These are phyloP conservation scores for Apolygus lucorum DNA, from an alignment of 1,140 invertebrate species.

Conservation along the genomic window DNA sequence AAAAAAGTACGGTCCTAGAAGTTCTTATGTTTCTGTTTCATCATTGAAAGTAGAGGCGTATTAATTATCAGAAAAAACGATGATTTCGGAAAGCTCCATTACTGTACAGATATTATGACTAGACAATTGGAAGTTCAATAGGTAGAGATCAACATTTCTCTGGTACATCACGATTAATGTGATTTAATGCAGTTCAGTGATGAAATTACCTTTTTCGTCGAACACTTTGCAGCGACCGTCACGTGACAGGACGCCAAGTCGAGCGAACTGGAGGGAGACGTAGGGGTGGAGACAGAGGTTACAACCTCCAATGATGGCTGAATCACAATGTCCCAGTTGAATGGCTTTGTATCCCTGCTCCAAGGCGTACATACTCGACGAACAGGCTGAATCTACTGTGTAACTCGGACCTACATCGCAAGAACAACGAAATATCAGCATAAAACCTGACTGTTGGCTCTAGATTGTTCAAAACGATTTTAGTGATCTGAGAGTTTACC, in stretches of 20 bases:
- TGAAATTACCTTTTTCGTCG: constrained; percentile 55
- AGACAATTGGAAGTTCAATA: no score
- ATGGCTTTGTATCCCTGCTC: constrained; percentile 73
- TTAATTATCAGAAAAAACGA: no score
- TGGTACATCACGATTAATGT: neutral
- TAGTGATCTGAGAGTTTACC: no score
- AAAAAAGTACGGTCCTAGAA: no score
- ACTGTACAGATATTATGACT: no score
- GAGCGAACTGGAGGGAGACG: constrained; percentile 68
- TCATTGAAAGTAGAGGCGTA: no score
- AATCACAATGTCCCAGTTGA: constrained; percentile 66
- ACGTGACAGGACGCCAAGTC: constrained; percentile 65
- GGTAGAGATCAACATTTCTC: neutral
- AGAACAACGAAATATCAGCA: neutral
- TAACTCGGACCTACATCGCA: constrained; percentile 58
- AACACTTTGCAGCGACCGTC: constrained; percentile 86
- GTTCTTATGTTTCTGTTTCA: no score
- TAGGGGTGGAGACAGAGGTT: constrained; percentile 80
- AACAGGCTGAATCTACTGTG: constrained; percentile 80
- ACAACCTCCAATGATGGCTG: constrained; percentile 75
- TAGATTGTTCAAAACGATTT: no score
- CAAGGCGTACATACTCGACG: constrained; percentile 75
- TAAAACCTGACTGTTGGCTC: neutral
- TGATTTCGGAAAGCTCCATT: no score
- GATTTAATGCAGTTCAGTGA: neutral